Evolutionary conservation across 2,888 invertebrate genomes (phyloP).

Genomic region (Gari tellinella): DNA sequence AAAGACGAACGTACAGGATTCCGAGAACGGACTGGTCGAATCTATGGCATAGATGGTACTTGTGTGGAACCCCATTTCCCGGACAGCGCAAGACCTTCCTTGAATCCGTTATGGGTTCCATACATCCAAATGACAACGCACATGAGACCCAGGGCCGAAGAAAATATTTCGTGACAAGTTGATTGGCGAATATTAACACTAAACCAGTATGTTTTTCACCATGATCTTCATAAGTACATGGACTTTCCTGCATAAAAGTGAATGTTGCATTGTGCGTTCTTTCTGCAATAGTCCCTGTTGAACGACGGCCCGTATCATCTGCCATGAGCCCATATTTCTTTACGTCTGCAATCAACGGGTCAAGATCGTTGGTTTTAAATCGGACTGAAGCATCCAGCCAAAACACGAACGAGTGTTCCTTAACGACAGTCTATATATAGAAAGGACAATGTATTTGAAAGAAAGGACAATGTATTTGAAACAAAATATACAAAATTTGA

Average conservation of each 20-base stretch:
- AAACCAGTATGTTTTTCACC: constrained; percentile 45
- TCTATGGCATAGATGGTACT: constrained; percentile 48
- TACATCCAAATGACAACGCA: constrained; percentile 50
- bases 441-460: too few species aligned
- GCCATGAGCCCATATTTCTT: constrained; percentile 20
- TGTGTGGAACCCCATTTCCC: too few species aligned
- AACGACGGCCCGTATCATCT: constrained; percentile 17
- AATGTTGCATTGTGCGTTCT: constrained; percentile 42
- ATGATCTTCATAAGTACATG: constrained; percentile 30
- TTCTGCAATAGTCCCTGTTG: constrained; percentile 28
- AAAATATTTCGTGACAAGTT: constrained; percentile 42
- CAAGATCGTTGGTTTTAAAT: constrained; percentile 40
- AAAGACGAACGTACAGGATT: constrained; percentile 20
- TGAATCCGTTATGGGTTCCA: constrained; percentile 31
- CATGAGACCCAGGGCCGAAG: constrained; percentile 55
- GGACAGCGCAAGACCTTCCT: constrained; percentile 24
- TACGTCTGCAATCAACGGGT: constrained; percentile 20
- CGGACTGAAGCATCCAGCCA: constrained; percentile 58
- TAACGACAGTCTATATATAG: constrained; percentile 33
- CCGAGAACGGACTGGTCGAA: constrained; percentile 57
- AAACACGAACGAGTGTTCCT: constrained; percentile 45
- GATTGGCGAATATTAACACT: constrained; percentile 34
- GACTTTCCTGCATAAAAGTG: constrained; percentile 31
- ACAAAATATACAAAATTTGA: too few species aligned
- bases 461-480: too few species aligned